A percentile compares a stretch with the other conserved stretches of the same genome.
phyloP scores from a whole-genome alignment of 2,113 vertebrate species.

The Bettongia penicillata region DNA sequence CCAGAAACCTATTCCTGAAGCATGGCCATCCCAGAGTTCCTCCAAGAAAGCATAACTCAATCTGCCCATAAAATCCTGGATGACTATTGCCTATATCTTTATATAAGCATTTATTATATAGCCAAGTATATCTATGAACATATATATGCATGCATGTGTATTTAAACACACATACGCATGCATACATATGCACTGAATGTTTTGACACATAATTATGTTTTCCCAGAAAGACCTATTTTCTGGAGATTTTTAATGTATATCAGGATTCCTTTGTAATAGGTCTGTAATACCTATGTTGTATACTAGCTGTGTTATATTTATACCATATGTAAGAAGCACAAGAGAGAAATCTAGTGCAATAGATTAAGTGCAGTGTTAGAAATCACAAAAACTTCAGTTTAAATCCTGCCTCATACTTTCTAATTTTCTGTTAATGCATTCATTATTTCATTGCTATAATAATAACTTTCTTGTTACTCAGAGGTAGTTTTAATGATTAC shows the following conservation, averaged over 20 bases:
- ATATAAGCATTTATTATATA: not conserved
- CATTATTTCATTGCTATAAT: not conserved
- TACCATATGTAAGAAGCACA: not conserved
- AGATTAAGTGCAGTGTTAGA: not conserved
- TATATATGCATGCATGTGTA: too few species aligned
- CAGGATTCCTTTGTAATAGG: not conserved
- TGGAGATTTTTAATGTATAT: not conserved
- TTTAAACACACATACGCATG: too few species aligned
- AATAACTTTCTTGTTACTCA: not conserved
- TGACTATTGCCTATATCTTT: not conserved
- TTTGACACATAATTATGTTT: not conserved
- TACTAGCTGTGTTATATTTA: not conserved
- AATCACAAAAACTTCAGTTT: not conserved
- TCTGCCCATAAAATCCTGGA: not conserved
- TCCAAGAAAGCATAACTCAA: not conserved
- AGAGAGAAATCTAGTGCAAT: not conserved
- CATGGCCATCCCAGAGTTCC: not conserved
- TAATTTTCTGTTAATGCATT: not conserved
- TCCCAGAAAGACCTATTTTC: not conserved
- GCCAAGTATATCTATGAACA: too few species aligned
- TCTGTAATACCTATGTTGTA: not conserved
- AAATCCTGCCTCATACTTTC: not conserved
- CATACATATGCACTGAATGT: not conserved
- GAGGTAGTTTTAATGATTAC: not conserved
- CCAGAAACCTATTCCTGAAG: not conserved